Evolutionary conservation across 2,797 vertebrate species (phyloP), one percentile per base, ranked within the genome.

Genomic region (Bufotes viridis): DNA sequence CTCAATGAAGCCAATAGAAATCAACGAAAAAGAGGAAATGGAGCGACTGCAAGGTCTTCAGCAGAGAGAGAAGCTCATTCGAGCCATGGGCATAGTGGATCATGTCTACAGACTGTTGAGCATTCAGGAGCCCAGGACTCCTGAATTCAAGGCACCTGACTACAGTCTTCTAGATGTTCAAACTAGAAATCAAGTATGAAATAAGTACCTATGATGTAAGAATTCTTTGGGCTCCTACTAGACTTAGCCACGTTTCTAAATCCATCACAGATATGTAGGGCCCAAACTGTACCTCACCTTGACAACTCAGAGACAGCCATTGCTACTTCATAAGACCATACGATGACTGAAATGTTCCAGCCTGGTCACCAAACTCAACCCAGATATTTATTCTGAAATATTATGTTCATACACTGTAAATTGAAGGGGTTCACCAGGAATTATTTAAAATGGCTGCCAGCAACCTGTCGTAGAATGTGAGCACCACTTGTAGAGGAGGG

Each of bases 11-110:
- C 94, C 95, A 24, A 92, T 94, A 86, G 85, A 92, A 3, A 96
- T 96, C 0, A 88, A 95, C 84, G 94, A 95, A 61, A 42, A 92
- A 0, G 95, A 96, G 88, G 95, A 96, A 90, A 87, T 91, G n/a
- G 94, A 91, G 85, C 91, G 94, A 75, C 70, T 94, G 49, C 90
- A 90, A 2, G 92, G 91, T 49, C 92, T 96, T 72, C 69, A 92
- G 26, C 92, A 90, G 79, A 93, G 94, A 6, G 92, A 95, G 84
- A 94, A 91, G 8, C 93, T 94, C 11, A 94, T 96, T 89, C 91
- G 81, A 14, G 86, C 91, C 7, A 90, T 95, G 74, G 95, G 95
- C 78, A 90, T 95, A 10, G 49, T 80, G 0, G 91, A 93, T 6
- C 93, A 90, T 89, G 92, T 96, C 20, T 90, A 85, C 8, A 91